These are phyloP conservation scores for Nymphalis polychloros DNA, from an alignment of 2,888 invertebrate genomes.

Conservation along the genomic window DNA sequence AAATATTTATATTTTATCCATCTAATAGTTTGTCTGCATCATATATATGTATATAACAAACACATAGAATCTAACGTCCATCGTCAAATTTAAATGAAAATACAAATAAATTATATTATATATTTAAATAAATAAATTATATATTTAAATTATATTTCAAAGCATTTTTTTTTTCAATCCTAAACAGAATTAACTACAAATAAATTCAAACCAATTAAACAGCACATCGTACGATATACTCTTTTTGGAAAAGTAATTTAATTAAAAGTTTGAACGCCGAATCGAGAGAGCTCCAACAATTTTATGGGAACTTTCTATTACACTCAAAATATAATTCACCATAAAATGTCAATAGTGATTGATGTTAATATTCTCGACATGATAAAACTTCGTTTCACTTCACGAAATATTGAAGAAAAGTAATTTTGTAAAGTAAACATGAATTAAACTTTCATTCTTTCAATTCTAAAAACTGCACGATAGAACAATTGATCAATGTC, in stretches of 20 bases:
- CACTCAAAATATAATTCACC: not conserved
- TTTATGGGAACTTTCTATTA: not conserved
- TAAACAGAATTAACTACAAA: no score
- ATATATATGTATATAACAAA: no score
- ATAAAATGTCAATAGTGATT: conserved; percentile 10
- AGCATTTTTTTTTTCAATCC: no score
- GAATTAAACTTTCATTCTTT: conserved; percentile 1
- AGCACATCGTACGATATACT: no score
- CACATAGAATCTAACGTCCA: no score
- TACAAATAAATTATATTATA: no score
- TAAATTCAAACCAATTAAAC: no score
- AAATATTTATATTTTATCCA: no score
- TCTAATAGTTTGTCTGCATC: no score
- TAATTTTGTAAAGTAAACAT: conserved; percentile 11
- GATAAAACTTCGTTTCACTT: conserved; percentile 1
- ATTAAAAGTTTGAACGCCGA: not conserved
- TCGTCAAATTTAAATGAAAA: no score
- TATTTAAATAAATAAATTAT: no score
- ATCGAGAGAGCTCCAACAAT: not conserved
- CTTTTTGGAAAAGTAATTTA: not conserved
- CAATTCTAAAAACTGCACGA: not conserved
- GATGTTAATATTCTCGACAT: conserved; percentile 7
- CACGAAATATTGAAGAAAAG: conserved; percentile 1
- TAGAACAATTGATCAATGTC: conserved; percentile 10
- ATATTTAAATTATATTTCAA: no score